These are phyloP conservation scores for Lophura swinhoii DNA, from an alignment of 2,797 vertebrate genomes.

Conservation along the genomic window DNA sequence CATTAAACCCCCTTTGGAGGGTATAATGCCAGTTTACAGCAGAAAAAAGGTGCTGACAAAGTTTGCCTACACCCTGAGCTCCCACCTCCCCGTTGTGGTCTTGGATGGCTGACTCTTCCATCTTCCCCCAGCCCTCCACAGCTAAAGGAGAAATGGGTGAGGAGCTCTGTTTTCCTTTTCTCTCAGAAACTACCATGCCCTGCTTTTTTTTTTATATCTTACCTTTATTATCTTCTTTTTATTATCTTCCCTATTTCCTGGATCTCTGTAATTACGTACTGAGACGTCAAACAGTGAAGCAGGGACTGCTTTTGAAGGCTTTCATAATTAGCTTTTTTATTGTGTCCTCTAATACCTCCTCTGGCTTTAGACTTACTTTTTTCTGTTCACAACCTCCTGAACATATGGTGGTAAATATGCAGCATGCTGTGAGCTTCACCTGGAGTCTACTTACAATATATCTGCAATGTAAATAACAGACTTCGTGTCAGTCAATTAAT, in stretches of 20 bases:
- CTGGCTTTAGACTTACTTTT: slow-evolving; percentile 63
- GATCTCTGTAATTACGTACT: slow-evolving; percentile 58
- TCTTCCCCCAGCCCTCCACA: background rate
- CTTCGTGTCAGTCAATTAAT: slow-evolving; percentile 67
- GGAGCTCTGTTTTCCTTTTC: background rate
- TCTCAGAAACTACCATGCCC: background rate
- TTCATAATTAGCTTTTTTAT: slow-evolving; percentile 71
- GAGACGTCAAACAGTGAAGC: slow-evolving; percentile 38
- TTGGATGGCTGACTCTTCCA: background rate
- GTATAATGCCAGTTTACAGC: background rate
- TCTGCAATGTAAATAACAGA: slow-evolving; percentile 73
- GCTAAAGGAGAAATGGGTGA: background rate
- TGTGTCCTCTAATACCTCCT: slow-evolving; percentile 68
- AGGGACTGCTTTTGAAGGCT: slow-evolving; percentile 52
- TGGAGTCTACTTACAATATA: slow-evolving; percentile 68
- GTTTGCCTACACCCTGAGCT: background rate
- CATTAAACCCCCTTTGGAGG: background rate
- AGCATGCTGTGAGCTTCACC: slow-evolving; percentile 71
- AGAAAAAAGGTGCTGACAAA: background rate
- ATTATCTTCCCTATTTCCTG: slow-evolving; percentile 56
- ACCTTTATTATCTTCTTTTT: slow-evolving; percentile 42
- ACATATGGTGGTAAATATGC: slow-evolving; percentile 72
- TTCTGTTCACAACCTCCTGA: slow-evolving; percentile 71
- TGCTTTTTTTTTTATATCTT: background rate
- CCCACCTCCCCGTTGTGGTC: background rate